Evolutionary conservation across 2,113 vertebrate species (phyloP), one percentile per base, ranked within the genome.

Genomic region (Heterotilapia buettikoferi): DNA sequence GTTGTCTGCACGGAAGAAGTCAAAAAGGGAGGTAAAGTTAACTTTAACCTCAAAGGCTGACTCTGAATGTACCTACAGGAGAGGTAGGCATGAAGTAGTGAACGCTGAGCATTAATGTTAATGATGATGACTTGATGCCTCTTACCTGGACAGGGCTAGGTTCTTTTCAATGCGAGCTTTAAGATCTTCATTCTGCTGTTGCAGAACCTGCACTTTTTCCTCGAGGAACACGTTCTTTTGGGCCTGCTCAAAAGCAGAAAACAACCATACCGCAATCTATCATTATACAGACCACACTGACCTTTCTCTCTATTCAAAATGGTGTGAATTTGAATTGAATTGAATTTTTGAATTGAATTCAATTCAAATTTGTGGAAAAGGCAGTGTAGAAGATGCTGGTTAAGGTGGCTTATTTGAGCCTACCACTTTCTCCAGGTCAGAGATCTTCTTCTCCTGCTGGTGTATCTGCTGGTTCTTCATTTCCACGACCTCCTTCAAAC

Each of bases 391-490:
- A 33, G 43, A 31, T 8, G 31, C 9, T 16, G 7, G 9, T 36
- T 53, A 21, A 1, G 57, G 36, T 36, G 84, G 92, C 52, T 80
- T 92, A 89, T 93, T 90, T 94, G 91, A 96, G 94, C 96, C 89
- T 97, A 99, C 99, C 97, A 99, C 97, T 96, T 97, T 99, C 92
- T 99, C 98, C 88, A 99, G 94, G 68, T 99, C 97, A 45, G 98
- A 95, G 11, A 99, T 99, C 93, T 97, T 98, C 93, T 97, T 98
- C 89, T 99, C 98, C 84, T 99, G 99, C 54, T 98, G 96, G 90
- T 99, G 99, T 85, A 99, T 99, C 88, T 98, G 98, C 85, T 97
- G 97, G 93, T 98, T 99, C 95, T 99, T 99, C 98, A 99, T 98
- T 93, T 99, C 98, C 38, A 99, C 94, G 40, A 99, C 97, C 56